Evolutionary conservation across 1,140 invertebrate species (phyloP), one percentile per base, ranked within the genome.

Genomic region (Monochamus saltuarius): DNA sequence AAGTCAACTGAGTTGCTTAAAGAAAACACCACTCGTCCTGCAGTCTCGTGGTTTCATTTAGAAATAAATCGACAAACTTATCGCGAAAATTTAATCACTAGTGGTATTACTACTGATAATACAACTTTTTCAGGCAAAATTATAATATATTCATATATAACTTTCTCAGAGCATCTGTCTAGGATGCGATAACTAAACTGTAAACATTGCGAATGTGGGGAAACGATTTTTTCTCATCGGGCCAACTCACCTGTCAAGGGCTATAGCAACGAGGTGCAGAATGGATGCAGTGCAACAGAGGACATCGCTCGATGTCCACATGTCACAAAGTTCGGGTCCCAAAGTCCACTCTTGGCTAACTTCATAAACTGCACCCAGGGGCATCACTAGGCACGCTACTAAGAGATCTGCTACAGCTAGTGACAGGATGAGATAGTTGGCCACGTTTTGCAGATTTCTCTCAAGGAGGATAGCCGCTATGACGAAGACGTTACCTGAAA

Each of bases 201-300:
- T n/a, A n/a, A n/a, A n/a, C n/a, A n/a, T n/a, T n/a, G n/a, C n/a
- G n/a, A n/a, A n/a, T n/a, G n/a, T n/a, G n/a, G n/a, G n/a, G n/a
- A n/a, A n/a, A n/a, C n/a, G n/a, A n/a, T n/a, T n/a, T n/a, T n/a
- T n/a, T n/a, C n/a, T n/a, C n/a, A n/a, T 29, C 22, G 2, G 6
- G 4, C 2, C 22, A 2, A 19, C 56, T 49, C 19, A 58, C 56
- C 45, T 58, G 29, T 51, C 56, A 13, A 95, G 79, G 39, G 94
- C 94, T 60, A 97, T 96, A 59, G 93, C 93, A 9, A 97, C 90
- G 11, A 97, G 83, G 79, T 97, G 94, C 4, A 97, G 80, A 70
- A 97, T 97, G 22, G 91, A 94, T 6, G 94, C 92, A 1, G 94
- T 96, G 78, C 95, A 97, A 74, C 92, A 95, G 0, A 97, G 81